Percentiles rank a stretch among this genome's conserved stretches.
Evolutionary conservation across 2,888 invertebrate genomes (phyloP).

Genomic region (Brachynemurus nebulosus): DNA sequence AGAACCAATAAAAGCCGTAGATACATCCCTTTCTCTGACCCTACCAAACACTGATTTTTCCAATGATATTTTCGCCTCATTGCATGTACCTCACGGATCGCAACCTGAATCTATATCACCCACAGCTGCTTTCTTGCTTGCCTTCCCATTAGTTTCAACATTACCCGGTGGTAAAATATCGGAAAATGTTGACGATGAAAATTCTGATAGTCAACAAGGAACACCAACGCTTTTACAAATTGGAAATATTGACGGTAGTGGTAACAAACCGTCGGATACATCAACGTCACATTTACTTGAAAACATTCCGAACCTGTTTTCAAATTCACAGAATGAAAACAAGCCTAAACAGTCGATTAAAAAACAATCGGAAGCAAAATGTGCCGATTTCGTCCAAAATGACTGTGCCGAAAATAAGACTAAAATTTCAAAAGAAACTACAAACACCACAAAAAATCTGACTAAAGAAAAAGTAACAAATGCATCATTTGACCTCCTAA

Average conservation of each 20-base stretch:
- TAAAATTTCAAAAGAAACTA: background rate
- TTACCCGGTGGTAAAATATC: conserved; percentile 38
- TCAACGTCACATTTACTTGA: conserved; percentile 29
- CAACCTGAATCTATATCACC: conserved; percentile 52
- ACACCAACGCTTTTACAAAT: conserved; percentile 34
- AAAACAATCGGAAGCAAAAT: background rate
- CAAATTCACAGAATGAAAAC: background rate
- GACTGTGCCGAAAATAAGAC: background rate
- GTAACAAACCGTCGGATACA: conserved; percentile 26
- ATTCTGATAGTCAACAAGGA: conserved; percentile 31
- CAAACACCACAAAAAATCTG: background rate
- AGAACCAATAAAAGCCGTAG: conserved; percentile 17
- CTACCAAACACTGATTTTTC: conserved; percentile 35
- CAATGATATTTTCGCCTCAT: conserved; percentile 43
- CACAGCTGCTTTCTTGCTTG: conserved; percentile 61
- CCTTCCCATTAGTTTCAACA: conserved; percentile 57
- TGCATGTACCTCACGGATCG: conserved; percentile 39
- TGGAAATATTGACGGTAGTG: conserved; percentile 29
- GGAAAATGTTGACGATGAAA: conserved; percentile 39
- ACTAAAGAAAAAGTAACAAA: background rate
- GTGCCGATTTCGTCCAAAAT: background rate
- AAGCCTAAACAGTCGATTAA: background rate
- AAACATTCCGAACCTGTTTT: conserved; percentile 22
- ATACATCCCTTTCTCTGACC: conserved; percentile 21
- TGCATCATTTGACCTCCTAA: background rate